Base-by-base conservation (phyloP, 2,888 invertebrate species). In the Trilocha varians region DNA sequence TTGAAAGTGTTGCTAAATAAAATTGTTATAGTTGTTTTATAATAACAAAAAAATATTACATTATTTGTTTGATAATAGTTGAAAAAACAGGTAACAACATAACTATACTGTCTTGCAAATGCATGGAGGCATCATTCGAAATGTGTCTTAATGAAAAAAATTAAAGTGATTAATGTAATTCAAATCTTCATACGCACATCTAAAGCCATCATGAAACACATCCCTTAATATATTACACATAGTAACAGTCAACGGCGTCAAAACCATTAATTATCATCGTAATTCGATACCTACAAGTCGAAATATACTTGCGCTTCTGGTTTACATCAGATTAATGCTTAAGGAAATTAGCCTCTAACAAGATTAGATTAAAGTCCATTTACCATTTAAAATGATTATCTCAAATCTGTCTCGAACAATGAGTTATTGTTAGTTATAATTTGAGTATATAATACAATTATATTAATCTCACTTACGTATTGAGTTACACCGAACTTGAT, bases 181-280 rank as follows among this genome's bases (percentile, higher is more conserved):
- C n/a, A n/a, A n/a, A n/a, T n/a, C n/a, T n/a, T n/a, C n/a, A n/a
- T n/a, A n/a, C n/a, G n/a, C n/a, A n/a, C n/a, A n/a, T n/a, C n/a
- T n/a, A n/a, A n/a, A n/a, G n/a, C n/a, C n/a, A n/a, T n/a, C n/a
- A n/a, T n/a, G n/a, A n/a, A n/a, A n/a, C n/a, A n/a, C n/a, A n/a
- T n/a, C n/a, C n/a, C n/a, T n/a, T n/a, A n/a, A n/a, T n/a, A n/a
- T n/a, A n/a, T n/a, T n/a, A n/a, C n/a, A n/a, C n/a, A n/a, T 25
- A 25, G 25, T 25, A 25, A 25, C 25, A 6, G 25, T 25, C 5
- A 25, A 5, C 25, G 8, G 25, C 25, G 25, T 25, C 52, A 59
- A 59, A 53, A 57, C 62, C 63, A 75, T 73, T 74, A 65, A 74
- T 74, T 76, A 73, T 69, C 60, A 62, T 65, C 66, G 73, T 76